Percentiles rank a stretch among this genome's conserved stretches.
Evolutionary conservation across 2,888 invertebrate species (phyloP).

Genomic region (Morpho deidamia): DNA sequence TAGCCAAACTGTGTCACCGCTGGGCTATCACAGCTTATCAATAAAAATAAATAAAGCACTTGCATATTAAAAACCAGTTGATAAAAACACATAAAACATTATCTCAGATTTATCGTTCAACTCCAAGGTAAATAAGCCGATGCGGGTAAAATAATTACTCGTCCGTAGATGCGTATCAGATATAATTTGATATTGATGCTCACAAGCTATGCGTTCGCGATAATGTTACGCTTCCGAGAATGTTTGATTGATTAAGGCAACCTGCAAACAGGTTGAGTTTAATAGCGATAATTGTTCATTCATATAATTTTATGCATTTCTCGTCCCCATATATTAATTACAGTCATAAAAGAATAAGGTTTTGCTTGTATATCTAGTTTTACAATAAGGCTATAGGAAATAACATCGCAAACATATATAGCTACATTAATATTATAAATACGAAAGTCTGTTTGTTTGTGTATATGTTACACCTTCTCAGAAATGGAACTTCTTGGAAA

Average conservation of each 20-base stretch:
- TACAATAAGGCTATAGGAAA: too few species aligned
- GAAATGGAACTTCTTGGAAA: too few species aligned
- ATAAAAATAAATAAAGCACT: too few species aligned
- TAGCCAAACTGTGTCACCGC: too few species aligned
- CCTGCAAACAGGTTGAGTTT: constrained; percentile 34
- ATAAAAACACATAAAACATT: neutral
- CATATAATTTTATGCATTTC: constrained; percentile 15
- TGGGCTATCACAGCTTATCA: too few species aligned
- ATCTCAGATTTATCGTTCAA: neutral
- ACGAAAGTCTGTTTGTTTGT: too few species aligned
- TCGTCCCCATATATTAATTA: neutral
- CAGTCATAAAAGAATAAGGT: too few species aligned
- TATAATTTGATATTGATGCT: constrained; percentile 32
- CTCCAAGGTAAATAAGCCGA: neutral
- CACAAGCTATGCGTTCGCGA: constrained; percentile 27
- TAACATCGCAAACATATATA: too few species aligned
- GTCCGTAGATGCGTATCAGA: constrained; percentile 27
- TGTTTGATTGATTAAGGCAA: constrained; percentile 33
- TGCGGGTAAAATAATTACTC: constrained; percentile 2
- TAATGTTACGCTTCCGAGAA: constrained; percentile 32
- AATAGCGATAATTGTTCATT: constrained; percentile 40
- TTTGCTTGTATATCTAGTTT: too few species aligned
- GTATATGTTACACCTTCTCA: too few species aligned
- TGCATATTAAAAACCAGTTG: too few species aligned
- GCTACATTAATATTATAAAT: too few species aligned